Percentiles rank a stretch among this genome's conserved stretches.
Conservation (phyloP, 2,888 invertebrate species). For the Thymelicus sylvestris region DNA sequence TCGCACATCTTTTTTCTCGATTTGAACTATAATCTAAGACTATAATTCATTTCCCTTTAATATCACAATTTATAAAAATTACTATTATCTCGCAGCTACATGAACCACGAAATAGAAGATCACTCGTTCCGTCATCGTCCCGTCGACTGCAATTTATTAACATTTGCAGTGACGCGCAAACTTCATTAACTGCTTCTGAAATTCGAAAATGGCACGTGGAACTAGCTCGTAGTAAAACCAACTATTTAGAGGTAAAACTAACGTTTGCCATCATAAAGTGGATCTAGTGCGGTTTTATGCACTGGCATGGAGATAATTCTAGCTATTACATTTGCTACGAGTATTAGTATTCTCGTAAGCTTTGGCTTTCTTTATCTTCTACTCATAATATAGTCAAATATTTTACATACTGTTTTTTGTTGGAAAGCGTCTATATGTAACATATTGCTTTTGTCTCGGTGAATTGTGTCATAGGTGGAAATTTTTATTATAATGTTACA, state of each 20-base stretch:
- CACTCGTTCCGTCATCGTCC: conserved; percentile 60
- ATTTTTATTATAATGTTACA: too few species aligned
- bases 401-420: too few species aligned
- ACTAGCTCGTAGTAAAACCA: conserved; percentile 21
- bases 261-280: conserved; percentile 29
- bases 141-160: conserved; percentile 58
- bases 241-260: conserved; percentile 28
- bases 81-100: not conserved
- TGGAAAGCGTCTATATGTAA: too few species aligned
- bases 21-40: too few species aligned
- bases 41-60: too few species aligned
- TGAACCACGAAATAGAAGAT: conserved; percentile 42
- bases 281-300: conserved; percentile 25
- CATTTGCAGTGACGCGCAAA: conserved; percentile 55
- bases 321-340: conserved; percentile 13
- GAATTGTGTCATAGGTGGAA: too few species aligned
- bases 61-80: too few species aligned
- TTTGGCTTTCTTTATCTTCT: not conserved
- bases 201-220: conserved; percentile 41
- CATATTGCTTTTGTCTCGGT: too few species aligned
- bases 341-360: not conserved
- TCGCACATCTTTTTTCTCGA: too few species aligned
- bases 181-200: conserved; percentile 64
- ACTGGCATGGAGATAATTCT: conserved; percentile 14
- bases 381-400: too few species aligned